Evolutionary conservation across 2,888 invertebrate genomes (phyloP), one percentile per base, ranked within the genome.

Genomic region (Chouioia cunea): DNA sequence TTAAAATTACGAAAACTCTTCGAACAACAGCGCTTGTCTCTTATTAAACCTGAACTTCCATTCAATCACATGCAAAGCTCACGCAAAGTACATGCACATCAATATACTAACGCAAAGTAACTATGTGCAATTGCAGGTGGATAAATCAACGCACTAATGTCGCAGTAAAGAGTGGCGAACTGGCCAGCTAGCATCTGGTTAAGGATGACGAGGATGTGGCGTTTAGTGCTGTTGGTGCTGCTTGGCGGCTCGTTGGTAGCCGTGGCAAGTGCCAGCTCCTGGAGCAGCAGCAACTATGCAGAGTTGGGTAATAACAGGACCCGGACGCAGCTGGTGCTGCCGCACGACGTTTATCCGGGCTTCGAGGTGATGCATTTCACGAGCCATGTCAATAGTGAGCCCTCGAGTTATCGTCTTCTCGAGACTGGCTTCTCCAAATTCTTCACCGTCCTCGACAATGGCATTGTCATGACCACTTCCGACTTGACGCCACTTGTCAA

Each of bases 321-420:
- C 79, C 86, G 68, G 1, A 57, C 58, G 58, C 73, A 70, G 23
- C 85, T 91, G 76, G 92, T 95, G 80, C 89, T 96, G 82, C 95
- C 96, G 60, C 95, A 96, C 86, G 96, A 96, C 84, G 93, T 94
- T 78, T 93, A 94, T 83, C 95, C 96, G 2, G 96, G 96, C 60
- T 95, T 93, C 87, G 94, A 93, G 83, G 92, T 96, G 81, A 93
- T 92, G 84, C 92, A 93, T 82, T 93, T 95, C 86, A 88, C 89
- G 77, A 88, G 88, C 76, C 88, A 88, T 80, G 88, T 87, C 64
- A 43, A 36, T 18, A 43, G 71, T 15, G 69, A 75, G 18, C 65
- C 52, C 1, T 86, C 88, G 73, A 88, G 89, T 74, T 92, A 90
- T 83, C 90, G 89, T 75, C 88, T 93, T 76, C 86, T 94, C 80